Evolutionary conservation across 2,888 invertebrate genomes (phyloP).

Genomic region (Lasioglossum morio): DNA sequence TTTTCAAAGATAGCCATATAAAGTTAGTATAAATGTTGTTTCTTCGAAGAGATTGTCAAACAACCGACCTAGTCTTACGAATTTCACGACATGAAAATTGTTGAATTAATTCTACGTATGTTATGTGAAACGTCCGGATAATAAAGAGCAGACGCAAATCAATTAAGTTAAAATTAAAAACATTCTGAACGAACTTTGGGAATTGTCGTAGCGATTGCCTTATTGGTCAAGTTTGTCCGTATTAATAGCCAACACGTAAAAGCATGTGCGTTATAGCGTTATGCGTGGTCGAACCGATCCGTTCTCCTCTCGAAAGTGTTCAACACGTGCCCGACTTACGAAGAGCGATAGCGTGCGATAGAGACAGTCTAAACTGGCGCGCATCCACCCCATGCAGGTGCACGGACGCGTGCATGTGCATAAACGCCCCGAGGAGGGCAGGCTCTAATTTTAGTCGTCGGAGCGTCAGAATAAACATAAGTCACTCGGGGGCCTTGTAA

Average conservation of each 20-base stretch:
- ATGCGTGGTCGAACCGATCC: background rate
- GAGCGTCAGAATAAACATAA: slow-evolving; percentile 62
- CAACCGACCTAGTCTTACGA: background rate
- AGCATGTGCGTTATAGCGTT: background rate
- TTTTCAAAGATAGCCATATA: background rate
- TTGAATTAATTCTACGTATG: background rate
- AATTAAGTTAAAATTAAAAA: background rate
- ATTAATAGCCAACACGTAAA: background rate
- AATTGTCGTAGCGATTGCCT: background rate
- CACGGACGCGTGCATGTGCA: slow-evolving; percentile 36
- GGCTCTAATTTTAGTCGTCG: slow-evolving; percentile 63
- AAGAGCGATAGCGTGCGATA: background rate
- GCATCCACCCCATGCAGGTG: slow-evolving; percentile 56
- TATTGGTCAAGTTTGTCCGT: background rate
- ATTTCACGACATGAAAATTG: background rate
- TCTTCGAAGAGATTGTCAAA: background rate
- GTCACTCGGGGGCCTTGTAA: slow-evolving; percentile 74
- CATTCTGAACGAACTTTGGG: background rate
- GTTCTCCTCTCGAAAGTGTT: background rate
- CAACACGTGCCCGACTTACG: background rate
- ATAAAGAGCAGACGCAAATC: background rate
- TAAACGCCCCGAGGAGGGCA: slow-evolving; percentile 16
- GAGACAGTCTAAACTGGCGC: slow-evolving; percentile 35
- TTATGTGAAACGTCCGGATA: background rate
- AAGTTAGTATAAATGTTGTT: background rate